Base-by-base conservation (phyloP, 53 echinoderm and acorn worm species). In the Echinometra lucunter region DNA sequence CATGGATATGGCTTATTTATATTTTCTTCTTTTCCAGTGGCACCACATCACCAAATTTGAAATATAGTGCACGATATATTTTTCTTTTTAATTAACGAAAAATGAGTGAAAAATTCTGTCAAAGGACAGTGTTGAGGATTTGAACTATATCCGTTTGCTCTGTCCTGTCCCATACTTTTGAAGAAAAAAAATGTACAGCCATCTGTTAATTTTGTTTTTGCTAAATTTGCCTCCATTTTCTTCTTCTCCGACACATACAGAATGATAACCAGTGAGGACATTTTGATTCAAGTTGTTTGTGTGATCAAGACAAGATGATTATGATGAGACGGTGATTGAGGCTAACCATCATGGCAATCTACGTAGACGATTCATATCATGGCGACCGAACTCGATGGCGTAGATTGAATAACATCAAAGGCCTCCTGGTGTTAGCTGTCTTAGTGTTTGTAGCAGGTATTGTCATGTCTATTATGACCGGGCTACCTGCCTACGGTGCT, bases 381-480 rank as follows among this genome's bases (percentile, higher is more conserved):
- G 78, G 78, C 19, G 78, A 42, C 23, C 42, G 17, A 18, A 7
- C 5, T 42, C 38, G 35, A 42, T 78, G 42, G 19, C 78, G 40
- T 40, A 38, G 23, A 40, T 40, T 78, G 42, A 78, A 78, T 42
- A 78, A 78, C 40, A 78, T 78, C 78, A 18, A 42, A 17, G 78
- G 38, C 6, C 40, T 78, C 7, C 4, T 78, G 3, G 10, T 4
- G 5, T 21, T 23, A 21, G 78, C 78, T 78, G 78, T 78, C 38
- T 6, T 42, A 23, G 38, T 78, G 38, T 78, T 78, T 42, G 78
- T 78, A 78, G 78, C 78, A 16, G 78, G 78, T 42, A 78, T 78
- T 21, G 78, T 78, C 0, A 35, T 78, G 37, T 38, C 78, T 5
- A 23, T 78, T 18, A 19, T 78, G 78, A 78, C 78, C 6, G 78